Evolutionary conservation across 2,797 vertebrate species (phyloP).

Genomic region (Vultur gryphus): DNA sequence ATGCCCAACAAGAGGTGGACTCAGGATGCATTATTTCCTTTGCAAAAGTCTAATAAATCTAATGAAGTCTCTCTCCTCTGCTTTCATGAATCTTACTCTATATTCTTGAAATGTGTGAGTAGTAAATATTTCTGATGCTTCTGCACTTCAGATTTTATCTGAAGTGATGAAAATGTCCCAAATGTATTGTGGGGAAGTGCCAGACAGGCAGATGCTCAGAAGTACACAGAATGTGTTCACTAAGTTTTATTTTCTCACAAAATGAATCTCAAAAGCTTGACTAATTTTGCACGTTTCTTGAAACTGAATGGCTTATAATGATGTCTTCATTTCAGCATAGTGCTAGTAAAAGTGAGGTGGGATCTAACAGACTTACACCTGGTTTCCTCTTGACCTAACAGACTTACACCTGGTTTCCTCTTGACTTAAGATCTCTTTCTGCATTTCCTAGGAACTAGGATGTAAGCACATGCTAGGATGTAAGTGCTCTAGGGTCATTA

Average conservation of each 20-base stretch:
- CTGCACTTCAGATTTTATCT: not conserved
- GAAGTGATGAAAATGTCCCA: constrained; percentile 21
- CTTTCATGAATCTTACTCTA: not conserved
- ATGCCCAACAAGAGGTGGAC: not conserved
- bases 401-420: not conserved
- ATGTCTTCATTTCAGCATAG: not conserved
- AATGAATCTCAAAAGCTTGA: not conserved
- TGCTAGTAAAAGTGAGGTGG: not conserved
- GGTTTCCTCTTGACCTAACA: not conserved
- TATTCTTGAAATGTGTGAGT: not conserved
- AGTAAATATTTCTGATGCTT: constrained; percentile 9
- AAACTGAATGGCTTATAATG: not conserved
- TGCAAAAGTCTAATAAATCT: not conserved
- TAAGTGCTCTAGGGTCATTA: not conserved
- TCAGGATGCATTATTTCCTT: not conserved
- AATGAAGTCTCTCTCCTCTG: not conserved
- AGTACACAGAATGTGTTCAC: not conserved
- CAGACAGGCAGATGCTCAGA: constrained; percentile 1
- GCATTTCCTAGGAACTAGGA: not conserved
- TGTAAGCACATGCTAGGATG: not conserved
- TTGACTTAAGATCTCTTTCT: not conserved
- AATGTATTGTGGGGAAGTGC: not conserved
- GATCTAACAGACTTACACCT: not conserved
- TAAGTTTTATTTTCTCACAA: constrained; percentile 4
- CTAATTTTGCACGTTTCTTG: not conserved